Evolutionary conservation across 2,113 vertebrate species (phyloP), one percentile per base, ranked within the genome.

Genomic region (Motacilla tschutschensis): DNA sequence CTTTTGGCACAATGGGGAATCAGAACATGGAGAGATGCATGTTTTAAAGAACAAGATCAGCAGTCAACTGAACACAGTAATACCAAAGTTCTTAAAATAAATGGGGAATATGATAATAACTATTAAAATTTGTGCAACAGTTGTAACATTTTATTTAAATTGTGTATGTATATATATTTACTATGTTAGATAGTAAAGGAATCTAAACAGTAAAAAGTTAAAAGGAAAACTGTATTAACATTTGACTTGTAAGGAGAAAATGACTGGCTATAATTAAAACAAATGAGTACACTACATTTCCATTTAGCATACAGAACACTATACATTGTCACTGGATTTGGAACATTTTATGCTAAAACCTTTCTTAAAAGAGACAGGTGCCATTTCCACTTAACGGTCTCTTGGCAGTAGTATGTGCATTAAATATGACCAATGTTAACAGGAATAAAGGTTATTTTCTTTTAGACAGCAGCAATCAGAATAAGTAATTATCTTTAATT

Each of bases 341-440:
- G 79, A 93, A 94, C 86, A 85, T 58, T 88, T 91, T 50, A 85
- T 87, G n/a, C 57, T 21, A 64, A 92, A 91, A 51, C 47, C 76
- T 66, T 90, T 59, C 60, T 85, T 87, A 73, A 81, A 70, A 81
- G 74, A 94, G 85, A 91, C 51, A 83, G 88, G 85, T 88, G 87
- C 82, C 88, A 94, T 46, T 91, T 91, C 69, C 76, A 93, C 50
- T 73, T 80, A 51, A 71, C 9, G 20, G 36, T 44, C 59, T 80
- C 57, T 62, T 43, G 79, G 75, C 62, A 90, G 19, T 25, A 85
- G 57, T 12, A 75, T 3, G 6, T 16, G 20, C 53, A 55, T 48
- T 81, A 87, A 86, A 44, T 51, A 77, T 17, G 51, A 70, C 73
- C 88, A 51, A 5, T 9, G 29, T 2, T 46, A 57, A 60, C 25